Conservation (phyloP, 2,113 vertebrate species). For the Danio rerio region GRCz12tu NC_133188.1:7561001-7561500, state of each 20-base stretch:
- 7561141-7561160: neutral
- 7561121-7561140: neutral
- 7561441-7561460: constrained; percentile 43
- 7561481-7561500: constrained; percentile 26
- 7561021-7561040: too few relatives aligned
- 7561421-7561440: neutral
- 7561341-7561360: constrained; percentile 46
- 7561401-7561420: constrained; percentile 24
- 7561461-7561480: constrained; percentile 7
- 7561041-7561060: too few relatives aligned
- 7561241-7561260: neutral
- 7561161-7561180: neutral
- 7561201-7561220: neutral
- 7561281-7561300: neutral
- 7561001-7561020: too few relatives aligned
- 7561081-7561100: too few relatives aligned
- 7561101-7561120: too few relatives aligned
- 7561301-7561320: constrained; percentile 11
- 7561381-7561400: constrained; percentile 32
- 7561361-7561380: constrained; percentile 52
- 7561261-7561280: neutral
- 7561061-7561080: too few relatives aligned
- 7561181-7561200: neutral
- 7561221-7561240: neutral
- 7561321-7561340: constrained; percentile 39